phyloP scores from a whole-genome alignment of 2,888 invertebrate species.

The Nomada fabriciana region DNA sequence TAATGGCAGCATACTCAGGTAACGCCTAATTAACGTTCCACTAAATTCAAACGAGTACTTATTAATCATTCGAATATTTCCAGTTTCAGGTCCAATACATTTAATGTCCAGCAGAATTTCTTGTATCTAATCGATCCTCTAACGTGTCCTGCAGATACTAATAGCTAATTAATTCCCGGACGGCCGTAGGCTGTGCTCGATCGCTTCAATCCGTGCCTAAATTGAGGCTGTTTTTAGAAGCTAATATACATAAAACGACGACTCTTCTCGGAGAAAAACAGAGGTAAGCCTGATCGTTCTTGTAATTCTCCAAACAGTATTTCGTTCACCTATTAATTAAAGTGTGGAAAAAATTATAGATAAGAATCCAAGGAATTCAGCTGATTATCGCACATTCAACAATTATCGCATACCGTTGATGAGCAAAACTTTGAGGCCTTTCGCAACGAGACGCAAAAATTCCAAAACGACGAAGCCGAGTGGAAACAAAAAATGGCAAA shows the following conservation, averaged over 20 bases:
- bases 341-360: no score
- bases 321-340: no score
- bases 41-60: neutral
- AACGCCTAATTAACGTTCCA: slow-evolving; percentile 12
- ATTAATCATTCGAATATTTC: slow-evolving; percentile 33
- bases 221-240: neutral
- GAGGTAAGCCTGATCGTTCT: no score
- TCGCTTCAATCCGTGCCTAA: neutral
- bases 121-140: slow-evolving; percentile 30
- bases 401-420: no score
- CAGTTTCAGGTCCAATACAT: slow-evolving; percentile 14
- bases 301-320: no score
- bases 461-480: neutral
- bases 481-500: neutral
- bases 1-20: neutral
- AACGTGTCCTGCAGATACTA: slow-evolving; percentile 2
- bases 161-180: slow-evolving; percentile 38
- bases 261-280: no score
- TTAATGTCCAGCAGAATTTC: slow-evolving; percentile 5
- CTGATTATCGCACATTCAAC: no score
- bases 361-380: no score
- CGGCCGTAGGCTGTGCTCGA: slow-evolving; percentile 1
- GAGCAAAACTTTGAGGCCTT: no score
- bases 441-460: neutral
- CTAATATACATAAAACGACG: no score